Percentiles rank a stretch among this genome's conserved stretches.
These are phyloP conservation scores for Siderastrea radians DNA, from an alignment of 92 coral and sea anemone genomes.

Conservation along the genomic window DNA sequence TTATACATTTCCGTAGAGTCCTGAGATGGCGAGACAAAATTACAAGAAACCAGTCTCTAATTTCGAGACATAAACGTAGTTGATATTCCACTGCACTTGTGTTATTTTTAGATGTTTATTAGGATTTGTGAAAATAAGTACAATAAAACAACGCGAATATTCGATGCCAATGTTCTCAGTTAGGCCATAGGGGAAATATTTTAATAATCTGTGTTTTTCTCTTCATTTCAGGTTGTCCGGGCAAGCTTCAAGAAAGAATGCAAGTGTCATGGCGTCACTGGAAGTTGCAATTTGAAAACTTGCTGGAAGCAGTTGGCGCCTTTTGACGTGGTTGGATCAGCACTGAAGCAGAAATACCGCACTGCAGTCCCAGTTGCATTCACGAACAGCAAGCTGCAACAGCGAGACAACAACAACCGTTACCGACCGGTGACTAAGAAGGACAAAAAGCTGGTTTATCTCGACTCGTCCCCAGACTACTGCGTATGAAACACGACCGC, in stretches of 20 bases:
- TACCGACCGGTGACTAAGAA: conserved; percentile 46
- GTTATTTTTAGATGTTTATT: too few species aligned
- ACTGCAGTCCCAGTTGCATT: conserved; percentile 52
- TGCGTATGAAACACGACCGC: conserved; percentile 62
- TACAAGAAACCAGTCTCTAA: too few species aligned
- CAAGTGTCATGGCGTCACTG: conserved; percentile 88
- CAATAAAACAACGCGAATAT: too few species aligned
- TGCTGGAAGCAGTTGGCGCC: conserved; percentile 79
- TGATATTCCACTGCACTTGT: too few species aligned
- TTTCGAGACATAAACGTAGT: too few species aligned
- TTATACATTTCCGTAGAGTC: too few species aligned
- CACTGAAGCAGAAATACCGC: conserved; percentile 68
- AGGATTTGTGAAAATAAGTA: too few species aligned
- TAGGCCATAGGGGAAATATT: too few species aligned
- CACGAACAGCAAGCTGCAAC: conserved; percentile 41
- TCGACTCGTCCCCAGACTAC: conserved; percentile 81
- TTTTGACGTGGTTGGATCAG: conserved; percentile 71
- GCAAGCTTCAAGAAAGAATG: conserved; percentile 71
- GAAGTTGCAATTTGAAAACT: conserved; percentile 76
- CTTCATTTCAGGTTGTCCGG: conserved; percentile 67
- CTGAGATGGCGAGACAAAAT: too few species aligned
- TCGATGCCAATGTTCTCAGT: background rate
- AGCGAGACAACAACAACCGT: conserved; percentile 35
- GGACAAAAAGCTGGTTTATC: conserved; percentile 64
- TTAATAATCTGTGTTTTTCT: background rate